Percentiles rank a stretch among this genome's conserved stretches.
Conservation (phyloP, 2,888 invertebrate species). For the Linnaemya tessellans region DNA sequence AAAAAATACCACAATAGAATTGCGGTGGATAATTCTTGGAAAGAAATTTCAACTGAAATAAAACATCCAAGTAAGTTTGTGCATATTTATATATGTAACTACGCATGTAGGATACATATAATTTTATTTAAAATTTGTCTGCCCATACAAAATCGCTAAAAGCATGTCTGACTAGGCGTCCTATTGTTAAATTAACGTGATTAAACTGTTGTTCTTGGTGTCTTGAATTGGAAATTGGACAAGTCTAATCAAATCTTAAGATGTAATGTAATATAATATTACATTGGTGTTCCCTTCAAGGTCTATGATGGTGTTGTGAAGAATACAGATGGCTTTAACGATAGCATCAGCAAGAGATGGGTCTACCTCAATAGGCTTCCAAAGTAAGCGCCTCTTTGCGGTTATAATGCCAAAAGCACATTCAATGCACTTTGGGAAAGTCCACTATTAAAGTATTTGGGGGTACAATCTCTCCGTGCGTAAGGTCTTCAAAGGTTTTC, state of each 20-base stretch:
- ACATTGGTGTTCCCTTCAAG: neutral
- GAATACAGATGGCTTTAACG: neutral
- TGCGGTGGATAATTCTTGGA: neutral
- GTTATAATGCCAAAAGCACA: conserved; percentile 43
- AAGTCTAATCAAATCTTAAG: too few species aligned
- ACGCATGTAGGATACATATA: neutral
- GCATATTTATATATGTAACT: neutral
- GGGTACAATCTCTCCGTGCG: conserved; percentile 7
- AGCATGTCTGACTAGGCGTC: neutral
- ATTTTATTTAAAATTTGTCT: conserved; percentile 7
- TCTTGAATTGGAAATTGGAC: neutral
- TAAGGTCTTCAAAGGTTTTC: conserved; percentile 42
- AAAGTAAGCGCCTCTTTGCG: conserved; percentile 8
- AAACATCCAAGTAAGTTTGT: conserved; percentile 19
- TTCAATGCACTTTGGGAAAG: conserved; percentile 43
- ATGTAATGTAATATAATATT: too few species aligned
- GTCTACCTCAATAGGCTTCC: neutral
- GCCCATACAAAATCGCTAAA: conserved; percentile 1
- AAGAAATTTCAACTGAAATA: neutral
- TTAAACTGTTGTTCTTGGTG: neutral
- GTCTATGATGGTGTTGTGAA: neutral
- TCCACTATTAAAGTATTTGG: conserved; percentile 34
- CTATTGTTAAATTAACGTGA: neutral
- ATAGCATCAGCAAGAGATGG: neutral
- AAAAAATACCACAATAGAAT: neutral